These are phyloP conservation scores for Apogon hyalosoma DNA, from an alignment of 2,797 vertebrate species.

Conservation along the genomic window DNA sequence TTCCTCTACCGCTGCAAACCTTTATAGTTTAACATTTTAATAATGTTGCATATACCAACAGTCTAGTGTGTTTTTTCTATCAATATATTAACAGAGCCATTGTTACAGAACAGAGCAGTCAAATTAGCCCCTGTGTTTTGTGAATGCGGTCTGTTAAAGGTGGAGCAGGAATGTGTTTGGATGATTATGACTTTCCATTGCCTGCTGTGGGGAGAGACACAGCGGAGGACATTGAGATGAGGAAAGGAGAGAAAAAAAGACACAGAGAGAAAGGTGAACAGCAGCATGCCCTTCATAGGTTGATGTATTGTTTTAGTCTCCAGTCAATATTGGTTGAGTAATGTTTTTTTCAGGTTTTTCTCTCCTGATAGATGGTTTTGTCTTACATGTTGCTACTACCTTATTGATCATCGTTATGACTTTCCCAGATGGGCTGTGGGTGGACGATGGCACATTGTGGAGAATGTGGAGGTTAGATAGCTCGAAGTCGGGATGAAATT, in stretches of 20 bases:
- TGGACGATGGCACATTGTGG: constrained; percentile 41
- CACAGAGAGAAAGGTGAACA: constrained; percentile 40
- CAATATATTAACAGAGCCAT: constrained; percentile 54
- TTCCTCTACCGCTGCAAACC: constrained; percentile 19
- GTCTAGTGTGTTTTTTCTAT: constrained; percentile 47
- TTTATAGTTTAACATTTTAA: constrained; percentile 51
- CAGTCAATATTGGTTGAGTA: constrained; percentile 51
- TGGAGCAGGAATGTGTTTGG: constrained; percentile 66
- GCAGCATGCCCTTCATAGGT: constrained; percentile 44
- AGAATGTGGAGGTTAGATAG: constrained; percentile 30
- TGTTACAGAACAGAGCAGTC: constrained; percentile 37
- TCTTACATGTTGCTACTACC: constrained; percentile 35
- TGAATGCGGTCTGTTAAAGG: constrained; percentile 48
- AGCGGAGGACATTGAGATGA: constrained; percentile 27
- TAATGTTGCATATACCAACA: constrained; percentile 59
- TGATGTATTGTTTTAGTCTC: constrained; percentile 59
- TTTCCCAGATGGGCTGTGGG: constrained; percentile 55
- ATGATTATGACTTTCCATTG: constrained; percentile 67
- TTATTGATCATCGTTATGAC: constrained; percentile 72
- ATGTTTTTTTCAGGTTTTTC: constrained; percentile 44
- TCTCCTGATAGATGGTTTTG: constrained; percentile 65
- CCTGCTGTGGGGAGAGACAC: constrained; percentile 38
- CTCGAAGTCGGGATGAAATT: constrained; percentile 26
- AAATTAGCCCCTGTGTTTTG: constrained; percentile 9
- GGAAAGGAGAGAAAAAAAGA: constrained; percentile 22